Evolutionary conservation across 2,113 vertebrate genomes (phyloP).

Genomic region (Phasianus colchicus): DNA sequence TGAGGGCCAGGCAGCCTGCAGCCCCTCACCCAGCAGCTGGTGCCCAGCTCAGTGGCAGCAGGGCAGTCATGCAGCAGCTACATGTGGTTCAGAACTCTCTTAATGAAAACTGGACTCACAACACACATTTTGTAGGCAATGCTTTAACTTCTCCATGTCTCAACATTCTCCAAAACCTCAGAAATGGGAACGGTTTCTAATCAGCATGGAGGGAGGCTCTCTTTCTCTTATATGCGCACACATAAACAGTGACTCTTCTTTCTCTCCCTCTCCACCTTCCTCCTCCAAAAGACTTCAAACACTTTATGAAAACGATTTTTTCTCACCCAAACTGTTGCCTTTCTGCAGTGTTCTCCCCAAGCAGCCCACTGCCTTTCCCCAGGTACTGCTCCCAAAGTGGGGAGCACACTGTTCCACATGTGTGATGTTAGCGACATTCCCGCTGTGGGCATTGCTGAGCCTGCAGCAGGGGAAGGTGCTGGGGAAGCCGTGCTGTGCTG

Average conservation of each 20-base stretch:
- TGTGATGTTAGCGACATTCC: neutral
- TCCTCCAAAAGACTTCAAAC: slow-evolving; percentile 38
- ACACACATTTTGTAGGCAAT: neutral
- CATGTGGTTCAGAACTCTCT: neutral
- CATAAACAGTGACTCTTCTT: neutral
- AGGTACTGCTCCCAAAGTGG: neutral
- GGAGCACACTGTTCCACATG: rapidly evolving
- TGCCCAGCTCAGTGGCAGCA: neutral
- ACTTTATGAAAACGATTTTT: slow-evolving; percentile 36
- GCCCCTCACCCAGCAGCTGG: neutral
- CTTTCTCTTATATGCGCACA: neutral
- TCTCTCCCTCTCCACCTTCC: slow-evolving; percentile 46
- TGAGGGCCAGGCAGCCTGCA: neutral
- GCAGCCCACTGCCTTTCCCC: neutral
- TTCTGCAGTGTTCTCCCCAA: neutral
- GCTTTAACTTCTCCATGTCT: neutral
- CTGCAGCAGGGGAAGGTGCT: neutral
- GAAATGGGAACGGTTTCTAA: slow-evolving; percentile 35
- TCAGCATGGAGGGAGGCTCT: neutral
- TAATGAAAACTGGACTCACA: neutral
- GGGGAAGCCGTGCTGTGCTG: neutral
- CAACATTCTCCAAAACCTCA: slow-evolving; percentile 7
- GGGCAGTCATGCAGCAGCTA: neutral
- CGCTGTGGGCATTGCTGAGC: rapidly evolving
- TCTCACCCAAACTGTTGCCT: slow-evolving; percentile 31